Base-by-base conservation (phyloP, 2,113 vertebrate genomes). In the Silurus asotus region DNA sequence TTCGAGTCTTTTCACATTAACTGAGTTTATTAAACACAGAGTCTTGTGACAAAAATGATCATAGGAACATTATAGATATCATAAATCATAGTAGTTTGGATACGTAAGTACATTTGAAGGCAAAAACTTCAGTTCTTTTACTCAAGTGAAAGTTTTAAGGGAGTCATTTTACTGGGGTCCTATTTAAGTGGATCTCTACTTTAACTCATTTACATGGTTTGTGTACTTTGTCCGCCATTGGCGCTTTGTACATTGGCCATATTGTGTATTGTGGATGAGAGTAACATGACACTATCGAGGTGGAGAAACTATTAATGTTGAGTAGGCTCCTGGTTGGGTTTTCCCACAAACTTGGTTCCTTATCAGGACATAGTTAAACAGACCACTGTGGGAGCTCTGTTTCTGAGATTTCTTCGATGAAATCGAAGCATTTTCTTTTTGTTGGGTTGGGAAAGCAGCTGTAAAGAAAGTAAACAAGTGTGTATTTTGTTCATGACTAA, bases 401-500 rank as follows among this genome's bases (percentile, higher is more conserved):
- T 59, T 23, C 20, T 45, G 55, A 61, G 56, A 45, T 23, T 6
- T 23, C 20, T 48, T 14, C 9, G 6, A 14, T 23, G 56, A 80
- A 80, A 20, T 8, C 19, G 23, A 77, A 55, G 45, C 17, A 48
- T 70, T 61, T 61, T 80, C 56, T 48, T 56, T 59, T 61, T 80
- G 74, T 80, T 61, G 37, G 76, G 2, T 61, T 48, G 45, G 25
- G 4, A 48, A 80, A 59, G 56, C 77, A 19, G 8, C 45, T 59
- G 28, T 79, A 59, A 80, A 80, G 19, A 79, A 79, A 61, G 56
- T 80, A 80, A 79, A 80, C 77, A 45, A 61, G 77, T 80, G 77
- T 80, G 58, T 82, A 67, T 82, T 67, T 51, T 69, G 23, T 55
- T 69, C 62, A 55, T 82, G 61, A 51, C 61, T 65, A 79, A 79